These are phyloP conservation scores for Melanerpes aurifrons DNA, from an alignment of 2,113 vertebrate species.

Conservation along the genomic window DNA sequence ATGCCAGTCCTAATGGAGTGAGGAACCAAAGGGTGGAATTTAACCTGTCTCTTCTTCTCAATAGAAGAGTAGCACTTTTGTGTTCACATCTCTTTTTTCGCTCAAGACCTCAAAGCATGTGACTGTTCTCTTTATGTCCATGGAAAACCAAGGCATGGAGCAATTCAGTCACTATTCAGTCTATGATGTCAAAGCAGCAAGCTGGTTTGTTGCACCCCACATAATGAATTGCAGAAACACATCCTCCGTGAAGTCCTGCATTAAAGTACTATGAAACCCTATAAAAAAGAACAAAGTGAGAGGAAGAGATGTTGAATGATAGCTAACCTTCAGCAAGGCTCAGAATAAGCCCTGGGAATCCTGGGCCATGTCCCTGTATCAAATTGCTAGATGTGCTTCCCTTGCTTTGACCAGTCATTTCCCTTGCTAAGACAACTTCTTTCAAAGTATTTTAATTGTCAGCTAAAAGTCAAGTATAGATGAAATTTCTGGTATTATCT, in stretches of 20 bases:
- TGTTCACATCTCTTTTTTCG: slow-evolving; percentile 24
- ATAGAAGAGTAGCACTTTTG: slow-evolving; percentile 31
- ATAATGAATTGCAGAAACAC: not conserved
- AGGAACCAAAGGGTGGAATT: slow-evolving; percentile 28
- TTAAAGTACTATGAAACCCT: not conserved
- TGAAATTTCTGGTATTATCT: not conserved
- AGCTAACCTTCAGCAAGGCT: not conserved
- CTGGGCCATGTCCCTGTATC: not conserved
- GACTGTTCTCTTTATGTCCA: slow-evolving; percentile 12
- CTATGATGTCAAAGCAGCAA: not conserved
- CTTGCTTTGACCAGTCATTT: not conserved
- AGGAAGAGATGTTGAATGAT: not conserved
- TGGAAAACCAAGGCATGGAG: not conserved
- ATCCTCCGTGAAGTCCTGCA: not conserved
- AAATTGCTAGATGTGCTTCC: not conserved
- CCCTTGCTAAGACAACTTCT: not conserved
- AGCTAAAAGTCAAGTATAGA: not conserved
- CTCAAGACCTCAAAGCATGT: not conserved
- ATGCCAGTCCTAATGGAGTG: slow-evolving; percentile 15
- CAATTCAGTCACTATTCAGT: not conserved
- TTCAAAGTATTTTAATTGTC: not conserved
- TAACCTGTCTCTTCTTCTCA: slow-evolving; percentile 39
- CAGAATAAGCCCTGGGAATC: not conserved
- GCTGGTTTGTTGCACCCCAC: not conserved
- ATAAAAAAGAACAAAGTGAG: not conserved